Base-by-base conservation (phyloP, 1,140 invertebrate genomes). In the Drosophila tropicalis region DNA sequence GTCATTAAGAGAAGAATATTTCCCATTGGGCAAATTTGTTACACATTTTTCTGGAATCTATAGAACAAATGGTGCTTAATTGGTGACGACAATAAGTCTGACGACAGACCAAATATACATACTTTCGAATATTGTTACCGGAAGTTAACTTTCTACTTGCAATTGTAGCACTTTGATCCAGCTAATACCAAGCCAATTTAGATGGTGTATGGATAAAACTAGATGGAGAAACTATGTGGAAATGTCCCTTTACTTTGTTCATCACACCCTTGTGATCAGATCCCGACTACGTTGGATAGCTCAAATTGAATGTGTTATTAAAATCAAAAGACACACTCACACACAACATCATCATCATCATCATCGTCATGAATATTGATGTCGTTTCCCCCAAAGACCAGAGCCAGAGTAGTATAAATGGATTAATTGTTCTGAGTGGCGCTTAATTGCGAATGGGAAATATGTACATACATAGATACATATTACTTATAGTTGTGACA, bases 21-120 rank as follows among this genome's bases (percentile, higher is more conserved):
- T 36, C 44, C 44, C 44, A 17, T 47, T 47, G 17, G 6, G 44
- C 44, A 47, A 10, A 47, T 47, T 47, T 17, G 9, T 47, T 7
- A 47, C 15, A 17, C 1, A 17, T 17, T 7, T 47, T 17, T 29
- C 29, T 29, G 5, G 44, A 17, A 17, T 47, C 15, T 47, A 47
- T 47, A 47, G 44, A 17, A 19, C 44, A 47, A 47, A 47, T 47
- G 44, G 44, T 19, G 15, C 44, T 47, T 47, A 47, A 47, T 47
- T 47, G 15, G 7, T 7, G 9, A 47, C 44, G 15, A 47, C 44
- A 47, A 17, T 17, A 9, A 47, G 17, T 47, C 15, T 47, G 5
- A 47, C 6, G 15, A 19, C 15, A 47, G 17, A 47, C 7, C 2
- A 47, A 6, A 6, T 29, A 29, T 29, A 5, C 22, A 25, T 25